These are phyloP conservation scores for Mus spretus DNA, from an alignment of 2,797 vertebrate genomes.

Conservation along the genomic window DNA sequence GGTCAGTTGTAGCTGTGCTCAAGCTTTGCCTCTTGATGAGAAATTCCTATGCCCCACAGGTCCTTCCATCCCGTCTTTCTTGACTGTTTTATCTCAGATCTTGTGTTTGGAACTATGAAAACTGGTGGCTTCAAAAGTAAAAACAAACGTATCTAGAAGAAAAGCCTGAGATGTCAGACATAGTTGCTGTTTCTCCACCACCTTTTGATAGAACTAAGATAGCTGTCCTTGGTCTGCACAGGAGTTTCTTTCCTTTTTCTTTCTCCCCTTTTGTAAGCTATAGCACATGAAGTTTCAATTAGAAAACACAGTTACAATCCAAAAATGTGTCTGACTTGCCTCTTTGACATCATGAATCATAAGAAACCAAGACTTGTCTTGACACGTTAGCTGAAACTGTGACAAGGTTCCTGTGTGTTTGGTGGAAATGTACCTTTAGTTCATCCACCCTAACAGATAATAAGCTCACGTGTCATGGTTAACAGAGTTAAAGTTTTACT, in stretches of 20 bases:
- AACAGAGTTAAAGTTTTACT: conserved; percentile 76
- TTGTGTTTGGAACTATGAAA: conserved; percentile 83
- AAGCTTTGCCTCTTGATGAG: conserved; percentile 90
- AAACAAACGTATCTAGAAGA: conserved; percentile 84
- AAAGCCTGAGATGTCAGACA: conserved; percentile 89
- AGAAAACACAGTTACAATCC: conserved; percentile 74
- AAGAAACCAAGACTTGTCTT: conserved; percentile 83
- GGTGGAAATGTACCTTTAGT: conserved; percentile 80
- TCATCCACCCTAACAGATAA: conserved; percentile 17
- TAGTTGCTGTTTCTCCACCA: conserved; percentile 84
- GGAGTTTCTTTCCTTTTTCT: conserved; percentile 78
- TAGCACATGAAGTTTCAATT: conserved; percentile 75
- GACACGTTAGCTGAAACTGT: conserved; percentile 87
- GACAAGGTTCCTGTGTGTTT: conserved; percentile 76
- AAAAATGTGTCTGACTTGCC: conserved; percentile 52
- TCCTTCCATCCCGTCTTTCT: conserved; percentile 81
- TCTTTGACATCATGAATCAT: conserved; percentile 75
- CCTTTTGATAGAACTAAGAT: conserved; percentile 82
- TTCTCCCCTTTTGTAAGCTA: conserved; percentile 70
- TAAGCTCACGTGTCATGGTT: conserved; percentile 68
- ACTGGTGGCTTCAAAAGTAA: conserved; percentile 83
- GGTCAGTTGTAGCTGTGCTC: conserved; percentile 89
- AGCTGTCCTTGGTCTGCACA: conserved; percentile 81
- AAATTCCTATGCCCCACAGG: conserved; percentile 86
- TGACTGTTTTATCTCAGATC: conserved; percentile 69